Evolutionary conservation across 1,140 invertebrate genomes (phyloP), one percentile per base, ranked within the genome.

Genomic region (Solen grandis): DNA sequence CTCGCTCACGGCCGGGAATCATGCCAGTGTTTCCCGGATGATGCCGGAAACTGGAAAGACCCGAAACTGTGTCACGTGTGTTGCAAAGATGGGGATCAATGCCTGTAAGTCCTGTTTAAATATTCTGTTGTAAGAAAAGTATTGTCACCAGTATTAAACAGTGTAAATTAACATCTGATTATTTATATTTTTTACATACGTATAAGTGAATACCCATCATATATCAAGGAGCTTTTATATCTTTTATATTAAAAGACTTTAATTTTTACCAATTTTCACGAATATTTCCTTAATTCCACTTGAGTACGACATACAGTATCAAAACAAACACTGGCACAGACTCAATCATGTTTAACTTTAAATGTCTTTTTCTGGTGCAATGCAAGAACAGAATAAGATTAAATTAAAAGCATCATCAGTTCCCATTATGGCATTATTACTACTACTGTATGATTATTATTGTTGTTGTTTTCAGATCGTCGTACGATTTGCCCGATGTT

Each of bases 1-100:
- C 93, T 98, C 57, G 96, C 97, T 87, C 98, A 97, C 95, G 97
- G 97, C 88, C 94, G 99, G 90, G 96, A 95, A 50, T 97, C 98
- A 87, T 99, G 98, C 89, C 84, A 88, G 35, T 88, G 87, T 66
- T 50, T 52, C 2, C 77, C 85, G 3, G 25, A 63, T 5, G 57
- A 33, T 13, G 50, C 50, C 0, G 75, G 75, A 0, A 66, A 86
- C 22, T 88, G 83, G 83, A 85, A 83, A 19, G 85, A 88, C 57
- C 60, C 54, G 19, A 59, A 69, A 16, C 74, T 88, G 0, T 88
- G 87, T 65, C 62, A 77, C 3, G 46, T 87, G 1, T 88, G 87
- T 68, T 88, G 87, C 62, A 79, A 55, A 19, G 80, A 81, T 59
- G 60, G 52, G 5, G 63, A 35, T 5, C 59, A 29, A 0, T 86